Evolutionary conservation across 2,888 invertebrate species (phyloP), one percentile per base, ranked within the genome.

Genomic region (Didymodactylos carnosus): DNA sequence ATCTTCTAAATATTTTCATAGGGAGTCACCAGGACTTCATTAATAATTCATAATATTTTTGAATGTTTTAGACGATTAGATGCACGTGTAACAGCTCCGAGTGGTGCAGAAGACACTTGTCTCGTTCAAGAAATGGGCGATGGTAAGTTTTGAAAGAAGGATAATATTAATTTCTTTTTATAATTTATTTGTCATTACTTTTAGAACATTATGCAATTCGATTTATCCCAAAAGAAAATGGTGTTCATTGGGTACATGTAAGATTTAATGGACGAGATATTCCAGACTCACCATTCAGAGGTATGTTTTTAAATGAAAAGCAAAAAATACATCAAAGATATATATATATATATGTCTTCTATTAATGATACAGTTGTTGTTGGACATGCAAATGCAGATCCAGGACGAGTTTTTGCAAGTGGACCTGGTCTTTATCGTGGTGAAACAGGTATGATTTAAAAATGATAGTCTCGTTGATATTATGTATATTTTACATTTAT

Each of bases 211-310:
- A 85, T 79, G 84, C 92, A 78, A 90, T 97, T 78, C 88, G 95
- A 81, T 97, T 97, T 78, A 81, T 83, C 76, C 84, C 84, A 6
- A 77, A 80, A 70, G 83, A 84, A 78, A 83, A 94, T 80, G 95
- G 95, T 49, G 90, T 95, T 76, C 94, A 98, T 85, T 90, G 91
- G 83, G 92, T 98, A 79, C 92, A 95, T 81, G 90, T 92, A 75
- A 92, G 92, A 82, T 93, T 93, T 84, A 94, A 95, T 81, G 94
- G 93, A 13, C 91, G 94, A 51, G 95, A 97, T 84, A 95, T 97
- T 84, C 91, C 92, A 39, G 93, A 94, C 71, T 94, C 93, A 71
- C 97, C 97, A 3, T 89, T 91, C 84, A 89, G 91, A 80, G n/a
- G n/a, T n/a, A n/a, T n/a, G n/a, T n/a, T n/a, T n/a, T n/a, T n/a